These are phyloP conservation scores for Hydrotaea cyrtoneurina DNA, from an alignment of 2,888 invertebrate species.

Conservation along the genomic window DNA sequence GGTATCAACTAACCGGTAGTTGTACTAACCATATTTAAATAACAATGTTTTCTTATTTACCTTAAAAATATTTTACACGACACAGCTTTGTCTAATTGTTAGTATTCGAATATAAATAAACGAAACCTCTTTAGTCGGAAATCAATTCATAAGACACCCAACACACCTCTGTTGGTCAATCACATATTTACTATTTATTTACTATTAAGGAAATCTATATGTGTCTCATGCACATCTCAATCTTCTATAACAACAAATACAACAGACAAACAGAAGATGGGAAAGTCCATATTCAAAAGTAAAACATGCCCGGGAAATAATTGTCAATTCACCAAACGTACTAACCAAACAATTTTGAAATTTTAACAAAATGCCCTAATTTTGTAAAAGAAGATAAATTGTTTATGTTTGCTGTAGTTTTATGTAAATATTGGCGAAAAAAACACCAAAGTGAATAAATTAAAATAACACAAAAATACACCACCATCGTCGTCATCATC, in stretches of 20 bases:
- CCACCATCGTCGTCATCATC: neutral
- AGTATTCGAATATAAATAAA: neutral
- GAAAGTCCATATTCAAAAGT: no score
- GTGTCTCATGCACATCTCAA: neutral
- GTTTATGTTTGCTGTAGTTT: neutral
- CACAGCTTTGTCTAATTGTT: neutral
- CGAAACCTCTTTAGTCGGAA: neutral
- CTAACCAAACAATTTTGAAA: neutral
- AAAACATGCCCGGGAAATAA: no score
- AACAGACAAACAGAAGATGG: no score
- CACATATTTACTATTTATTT: constrained; percentile 14
- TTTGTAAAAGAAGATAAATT: constrained; percentile 1
- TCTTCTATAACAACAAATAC: no score
- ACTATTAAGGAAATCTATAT: neutral
- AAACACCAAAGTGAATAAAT: neutral
- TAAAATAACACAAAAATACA: neutral
- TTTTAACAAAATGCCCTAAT: neutral
- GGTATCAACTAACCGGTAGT: neutral
- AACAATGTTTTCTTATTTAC: neutral
- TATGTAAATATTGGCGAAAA: constrained; percentile 25
- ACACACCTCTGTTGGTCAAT: constrained; percentile 6
- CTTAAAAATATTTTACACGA: neutral
- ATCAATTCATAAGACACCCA: neutral
- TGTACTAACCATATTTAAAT: neutral
- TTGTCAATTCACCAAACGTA: neutral